Evolutionary conservation across 92 coral and sea anemone genomes (phyloP).

Genomic region (Meandrina meandrites): DNA sequence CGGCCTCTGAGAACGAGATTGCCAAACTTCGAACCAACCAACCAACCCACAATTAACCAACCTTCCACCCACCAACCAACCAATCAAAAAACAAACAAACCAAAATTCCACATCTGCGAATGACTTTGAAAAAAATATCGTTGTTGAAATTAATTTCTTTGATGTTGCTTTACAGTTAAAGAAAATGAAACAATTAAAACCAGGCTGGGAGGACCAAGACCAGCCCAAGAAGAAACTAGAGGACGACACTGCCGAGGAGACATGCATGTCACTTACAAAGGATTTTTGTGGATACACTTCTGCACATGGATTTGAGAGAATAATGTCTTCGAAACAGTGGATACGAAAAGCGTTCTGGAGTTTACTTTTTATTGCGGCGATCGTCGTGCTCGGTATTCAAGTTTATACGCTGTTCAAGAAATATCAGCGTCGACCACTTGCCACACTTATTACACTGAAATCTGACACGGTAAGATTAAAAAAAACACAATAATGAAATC

Average conservation of each 20-base stretch:
- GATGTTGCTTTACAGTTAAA: neutral
- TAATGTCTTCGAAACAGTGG: constrained; percentile 45
- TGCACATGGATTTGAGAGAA: constrained; percentile 64
- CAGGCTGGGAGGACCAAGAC: neutral
- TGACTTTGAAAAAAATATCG: neutral
- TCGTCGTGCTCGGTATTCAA: constrained; percentile 35
- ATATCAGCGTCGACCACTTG: constrained; percentile 50
- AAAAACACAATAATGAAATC: neutral
- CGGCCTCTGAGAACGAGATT: too few species aligned
- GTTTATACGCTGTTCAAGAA: constrained; percentile 40
- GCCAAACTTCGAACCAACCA: too few species aligned
- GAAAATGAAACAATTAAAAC: neutral
- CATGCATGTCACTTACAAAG: constrained; percentile 27
- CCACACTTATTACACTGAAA: constrained; percentile 47
- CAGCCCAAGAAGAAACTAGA: neutral
- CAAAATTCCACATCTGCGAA: neutral
- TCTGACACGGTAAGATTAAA: constrained; percentile 42
- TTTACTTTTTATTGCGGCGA: constrained; percentile 51
- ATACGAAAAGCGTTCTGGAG: constrained; percentile 62
- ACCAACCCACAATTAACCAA: too few species aligned
- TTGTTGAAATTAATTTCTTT: neutral
- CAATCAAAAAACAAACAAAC: too few species aligned
- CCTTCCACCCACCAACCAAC: too few species aligned
- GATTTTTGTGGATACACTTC: constrained; percentile 65
- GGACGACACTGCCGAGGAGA: neutral